Conservation (phyloP, 1,140 invertebrate species). For the Nebria ingens region DNA sequence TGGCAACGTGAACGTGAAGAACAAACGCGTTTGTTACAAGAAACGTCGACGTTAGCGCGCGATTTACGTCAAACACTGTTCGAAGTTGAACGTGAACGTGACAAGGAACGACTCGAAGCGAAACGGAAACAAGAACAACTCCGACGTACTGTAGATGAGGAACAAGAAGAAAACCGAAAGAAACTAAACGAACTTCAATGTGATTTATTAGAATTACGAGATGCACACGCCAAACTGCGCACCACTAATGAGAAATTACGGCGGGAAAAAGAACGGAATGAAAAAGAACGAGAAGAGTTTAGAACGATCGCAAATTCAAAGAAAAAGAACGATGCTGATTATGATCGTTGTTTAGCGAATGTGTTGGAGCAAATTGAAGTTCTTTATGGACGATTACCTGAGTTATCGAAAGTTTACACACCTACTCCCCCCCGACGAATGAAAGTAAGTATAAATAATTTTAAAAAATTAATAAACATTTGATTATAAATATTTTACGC, state of each 20-base stretch:
- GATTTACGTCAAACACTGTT: slow-evolving; percentile 80
- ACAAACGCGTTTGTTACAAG: slow-evolving; percentile 78
- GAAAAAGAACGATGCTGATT: slow-evolving; percentile 46
- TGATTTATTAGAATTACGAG: slow-evolving; percentile 75
- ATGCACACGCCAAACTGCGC: slow-evolving; percentile 81
- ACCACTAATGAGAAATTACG: slow-evolving; percentile 87
- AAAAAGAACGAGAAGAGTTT: slow-evolving; percentile 68
- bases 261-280: slow-evolving; percentile 74
- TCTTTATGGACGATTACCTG: slow-evolving; percentile 59
- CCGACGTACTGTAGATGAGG: slow-evolving; percentile 74
- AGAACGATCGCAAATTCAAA: slow-evolving; percentile 39
- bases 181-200: slow-evolving; percentile 77
- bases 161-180: slow-evolving; percentile 77
- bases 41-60: slow-evolving; percentile 81
- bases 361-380: slow-evolving; percentile 70
- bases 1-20: slow-evolving; percentile 94
- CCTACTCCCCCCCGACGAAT: slow-evolving; percentile 46
- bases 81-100: slow-evolving; percentile 79
- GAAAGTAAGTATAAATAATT: slow-evolving; percentile 31
- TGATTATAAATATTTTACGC: slow-evolving; percentile 10
- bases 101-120: slow-evolving; percentile 77
- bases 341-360: slow-evolving; percentile 53
- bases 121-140: slow-evolving; percentile 76
- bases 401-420: slow-evolving; percentile 36
- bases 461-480: slow-evolving; percentile 10